These are phyloP conservation scores for Microcebus tavaratra DNA, from an alignment of 2,113 vertebrate species.

Conservation along the genomic window DNA sequence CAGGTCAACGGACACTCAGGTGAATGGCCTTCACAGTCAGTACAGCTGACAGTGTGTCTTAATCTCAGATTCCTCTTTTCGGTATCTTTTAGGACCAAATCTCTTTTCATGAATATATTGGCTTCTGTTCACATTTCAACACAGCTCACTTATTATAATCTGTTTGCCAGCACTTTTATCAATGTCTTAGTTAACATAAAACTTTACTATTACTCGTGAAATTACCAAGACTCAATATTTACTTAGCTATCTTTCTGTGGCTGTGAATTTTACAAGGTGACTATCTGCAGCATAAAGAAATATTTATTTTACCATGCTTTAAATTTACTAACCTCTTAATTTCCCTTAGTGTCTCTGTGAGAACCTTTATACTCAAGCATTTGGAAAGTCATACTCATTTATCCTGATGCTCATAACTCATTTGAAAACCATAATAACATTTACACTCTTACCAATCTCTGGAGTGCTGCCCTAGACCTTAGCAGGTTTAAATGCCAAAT, in stretches of 20 bases:
- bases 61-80: not conserved
- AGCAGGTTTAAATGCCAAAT: not conserved
- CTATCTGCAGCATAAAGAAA: slow-evolving; percentile 49
- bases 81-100: not conserved
- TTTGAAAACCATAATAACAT: not conserved
- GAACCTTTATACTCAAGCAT: not conserved
- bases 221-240: slow-evolving; percentile 59
- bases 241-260: slow-evolving; percentile 46
- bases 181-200: slow-evolving; percentile 64
- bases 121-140: slow-evolving; percentile 55
- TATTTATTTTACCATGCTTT: slow-evolving; percentile 52
- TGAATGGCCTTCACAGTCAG: not conserved
- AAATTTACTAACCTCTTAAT: slow-evolving; percentile 66
- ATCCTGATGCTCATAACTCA: not conserved
- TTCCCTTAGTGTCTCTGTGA: slow-evolving; percentile 52
- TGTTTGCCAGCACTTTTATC: slow-evolving; percentile 63
- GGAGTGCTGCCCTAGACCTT: not conserved
- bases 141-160: slow-evolving; percentile 10
- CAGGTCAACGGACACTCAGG: not conserved
- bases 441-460: not conserved
- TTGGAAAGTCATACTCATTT: not conserved
- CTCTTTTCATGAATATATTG: not conserved
- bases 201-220: slow-evolving; percentile 73
- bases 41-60: not conserved
- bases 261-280: slow-evolving; percentile 60